phyloP scores from a whole-genome alignment of 2,113 vertebrate genomes.

The Lethenteron reissneri region DNA sequence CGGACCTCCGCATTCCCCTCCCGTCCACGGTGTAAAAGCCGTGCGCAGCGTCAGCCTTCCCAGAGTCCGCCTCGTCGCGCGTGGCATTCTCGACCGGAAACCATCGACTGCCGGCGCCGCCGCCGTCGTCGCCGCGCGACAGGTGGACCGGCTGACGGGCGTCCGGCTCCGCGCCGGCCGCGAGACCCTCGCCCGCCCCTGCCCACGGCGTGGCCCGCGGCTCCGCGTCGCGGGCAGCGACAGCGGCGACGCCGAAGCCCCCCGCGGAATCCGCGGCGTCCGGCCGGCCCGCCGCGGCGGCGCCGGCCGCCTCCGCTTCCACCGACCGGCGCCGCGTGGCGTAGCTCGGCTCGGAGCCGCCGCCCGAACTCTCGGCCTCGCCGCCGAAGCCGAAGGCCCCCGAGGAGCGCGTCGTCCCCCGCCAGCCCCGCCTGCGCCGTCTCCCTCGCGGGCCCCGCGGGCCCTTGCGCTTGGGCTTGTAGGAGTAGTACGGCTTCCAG shows the following conservation, averaged over 20 bases:
- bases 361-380: too few species aligned
- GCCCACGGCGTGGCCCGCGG: neutral
- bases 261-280: neutral
- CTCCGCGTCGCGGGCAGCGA: neutral
- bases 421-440: neutral
- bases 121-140: neutral
- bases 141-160: neutral
- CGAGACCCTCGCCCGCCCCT: neutral
- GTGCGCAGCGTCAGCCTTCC: too few species aligned
- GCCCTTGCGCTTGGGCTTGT: slow-evolving; percentile 53
- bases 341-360: too few species aligned
- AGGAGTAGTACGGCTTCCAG: slow-evolving; percentile 69
- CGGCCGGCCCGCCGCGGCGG: neutral
- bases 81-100: neutral
- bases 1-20: neutral
- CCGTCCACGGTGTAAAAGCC: too few species aligned
- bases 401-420: neutral
- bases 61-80: neutral
- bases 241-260: neutral
- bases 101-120: neutral
- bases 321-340: too few species aligned
- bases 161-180: neutral
- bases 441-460: slow-evolving; percentile 25
- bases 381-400: neutral
- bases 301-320: too few species aligned